Conservation (phyloP, 2,888 invertebrate species). For the Creontiades dilutus region DNA sequence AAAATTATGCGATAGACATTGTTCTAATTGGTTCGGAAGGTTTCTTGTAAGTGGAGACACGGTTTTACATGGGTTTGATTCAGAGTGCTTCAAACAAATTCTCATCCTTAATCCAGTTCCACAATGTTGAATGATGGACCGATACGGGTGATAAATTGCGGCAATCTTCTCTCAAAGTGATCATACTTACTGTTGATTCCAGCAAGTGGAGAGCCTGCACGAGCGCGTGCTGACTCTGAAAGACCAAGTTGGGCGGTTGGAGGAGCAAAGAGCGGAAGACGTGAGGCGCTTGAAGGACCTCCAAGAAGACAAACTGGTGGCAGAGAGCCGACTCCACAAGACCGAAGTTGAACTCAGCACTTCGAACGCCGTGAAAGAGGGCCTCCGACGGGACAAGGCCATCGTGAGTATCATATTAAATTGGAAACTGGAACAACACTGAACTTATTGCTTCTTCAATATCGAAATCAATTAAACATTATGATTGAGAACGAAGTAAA, state of each 20-base stretch:
- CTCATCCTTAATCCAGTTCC: no score
- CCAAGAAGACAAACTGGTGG: conserved; percentile 87
- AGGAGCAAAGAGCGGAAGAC: conserved; percentile 83
- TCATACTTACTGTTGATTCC: conserved; percentile 65
- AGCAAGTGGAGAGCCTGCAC: conserved; percentile 88
- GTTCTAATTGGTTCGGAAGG: no score
- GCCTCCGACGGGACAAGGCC: conserved; percentile 87
- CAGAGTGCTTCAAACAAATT: no score
- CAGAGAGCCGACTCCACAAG: conserved; percentile 88
- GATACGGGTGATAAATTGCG: no score
- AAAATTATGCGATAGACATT: no score
- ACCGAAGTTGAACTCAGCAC: conserved; percentile 88
- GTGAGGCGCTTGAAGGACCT: conserved; percentile 83
- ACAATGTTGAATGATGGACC: no score
- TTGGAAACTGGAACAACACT: not conserved
- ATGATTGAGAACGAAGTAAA: no score
- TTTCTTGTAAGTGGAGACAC: no score
- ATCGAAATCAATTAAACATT: no score
- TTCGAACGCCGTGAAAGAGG: conserved; percentile 86
- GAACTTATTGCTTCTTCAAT: no score
- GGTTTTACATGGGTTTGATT: no score
- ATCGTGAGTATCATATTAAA: conserved; percentile 81
- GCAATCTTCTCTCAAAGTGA: no score
- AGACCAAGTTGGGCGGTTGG: conserved; percentile 85
- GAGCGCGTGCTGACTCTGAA: conserved; percentile 87